Conservation (phyloP, 2,113 vertebrate species). For the Periophthalmus modestus region DNA sequence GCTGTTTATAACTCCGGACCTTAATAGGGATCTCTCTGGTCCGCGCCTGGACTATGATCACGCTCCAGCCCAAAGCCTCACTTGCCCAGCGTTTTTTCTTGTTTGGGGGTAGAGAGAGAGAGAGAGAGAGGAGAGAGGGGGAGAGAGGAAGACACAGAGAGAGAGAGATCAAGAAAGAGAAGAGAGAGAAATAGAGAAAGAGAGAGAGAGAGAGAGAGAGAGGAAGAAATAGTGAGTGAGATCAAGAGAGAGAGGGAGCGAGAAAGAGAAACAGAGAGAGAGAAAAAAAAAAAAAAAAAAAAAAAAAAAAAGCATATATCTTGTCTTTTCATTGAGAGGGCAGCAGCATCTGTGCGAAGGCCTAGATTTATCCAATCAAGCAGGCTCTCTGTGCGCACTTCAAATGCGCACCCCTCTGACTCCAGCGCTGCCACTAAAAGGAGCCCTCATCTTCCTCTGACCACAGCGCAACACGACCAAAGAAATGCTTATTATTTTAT, state of each 20-base stretch:
- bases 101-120: slow-evolving; percentile 56
- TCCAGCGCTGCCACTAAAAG: slow-evolving; percentile 58
- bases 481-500: slow-evolving; percentile 73
- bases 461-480: slow-evolving; percentile 72
- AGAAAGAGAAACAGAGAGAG: too few species aligned
- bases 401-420: slow-evolving; percentile 62
- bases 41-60: slow-evolving; percentile 73
- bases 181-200: neutral
- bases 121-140: neutral
- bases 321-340: slow-evolving; percentile 53
- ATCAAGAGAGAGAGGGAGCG: too few species aligned
- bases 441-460: slow-evolving; percentile 67
- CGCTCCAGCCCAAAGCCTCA: slow-evolving; percentile 70
- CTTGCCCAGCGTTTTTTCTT: slow-evolving; percentile 62
- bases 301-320: slow-evolving; percentile 37
- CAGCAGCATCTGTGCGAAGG: slow-evolving; percentile 69
- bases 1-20: slow-evolving; percentile 76
- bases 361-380: slow-evolving; percentile 71
- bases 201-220: slow-evolving; percentile 1
- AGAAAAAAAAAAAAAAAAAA: neutral
- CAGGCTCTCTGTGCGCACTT: slow-evolving; percentile 63
- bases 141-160: too few species aligned
- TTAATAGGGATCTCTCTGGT: slow-evolving; percentile 71
- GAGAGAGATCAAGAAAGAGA: neutral
- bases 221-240: too few species aligned